phyloP scores from a whole-genome alignment of 2,888 invertebrate species.

The Trachelus iudaicus region DNA sequence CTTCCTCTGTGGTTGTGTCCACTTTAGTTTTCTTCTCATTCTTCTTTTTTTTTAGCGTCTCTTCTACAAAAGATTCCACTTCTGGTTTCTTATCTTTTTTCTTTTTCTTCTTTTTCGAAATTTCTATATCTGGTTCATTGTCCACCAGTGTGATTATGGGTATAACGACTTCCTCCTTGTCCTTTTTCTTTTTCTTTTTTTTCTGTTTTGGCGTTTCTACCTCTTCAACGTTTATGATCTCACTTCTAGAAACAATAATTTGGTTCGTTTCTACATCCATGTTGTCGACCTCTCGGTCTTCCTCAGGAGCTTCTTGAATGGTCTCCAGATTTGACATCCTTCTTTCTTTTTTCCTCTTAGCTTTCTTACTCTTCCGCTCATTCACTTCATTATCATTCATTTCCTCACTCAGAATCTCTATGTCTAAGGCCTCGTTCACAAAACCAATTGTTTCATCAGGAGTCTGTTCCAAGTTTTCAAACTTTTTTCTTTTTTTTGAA shows the following conservation, averaged over 20 bases:
- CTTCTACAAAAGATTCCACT: slow-evolving; percentile 17
- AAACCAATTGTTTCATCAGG: slow-evolving; percentile 33
- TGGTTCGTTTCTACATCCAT: background rate
- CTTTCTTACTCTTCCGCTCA: slow-evolving; percentile 44
- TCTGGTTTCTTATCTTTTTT: slow-evolving; percentile 23
- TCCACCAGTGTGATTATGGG: background rate
- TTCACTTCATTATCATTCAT: slow-evolving; percentile 52
- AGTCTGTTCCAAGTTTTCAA: slow-evolving; percentile 15
- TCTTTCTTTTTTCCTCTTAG: slow-evolving; percentile 38
- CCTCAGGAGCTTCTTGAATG: slow-evolving; percentile 50
- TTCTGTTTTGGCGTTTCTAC: slow-evolving; percentile 17
- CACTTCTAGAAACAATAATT: background rate
- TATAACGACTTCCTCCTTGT: background rate
- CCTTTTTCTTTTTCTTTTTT: slow-evolving; percentile 7
- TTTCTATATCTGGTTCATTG: slow-evolving; percentile 6
- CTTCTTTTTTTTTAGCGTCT: slow-evolving; percentile 1
- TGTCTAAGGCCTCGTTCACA: slow-evolving; percentile 50
- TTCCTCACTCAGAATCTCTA: slow-evolving; percentile 40
- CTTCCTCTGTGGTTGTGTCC: background rate
- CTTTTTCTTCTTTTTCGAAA: slow-evolving; percentile 10
- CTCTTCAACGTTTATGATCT: slow-evolving; percentile 3
- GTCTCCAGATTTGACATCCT: slow-evolving; percentile 49
- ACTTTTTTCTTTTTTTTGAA: slow-evolving; percentile 34
- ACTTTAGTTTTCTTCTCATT: slow-evolving; percentile 8
- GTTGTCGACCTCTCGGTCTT: slow-evolving; percentile 24